Evolutionary conservation across 2,113 vertebrate genomes (phyloP).

Genomic region (Daubentonia madagascariensis): DNA sequence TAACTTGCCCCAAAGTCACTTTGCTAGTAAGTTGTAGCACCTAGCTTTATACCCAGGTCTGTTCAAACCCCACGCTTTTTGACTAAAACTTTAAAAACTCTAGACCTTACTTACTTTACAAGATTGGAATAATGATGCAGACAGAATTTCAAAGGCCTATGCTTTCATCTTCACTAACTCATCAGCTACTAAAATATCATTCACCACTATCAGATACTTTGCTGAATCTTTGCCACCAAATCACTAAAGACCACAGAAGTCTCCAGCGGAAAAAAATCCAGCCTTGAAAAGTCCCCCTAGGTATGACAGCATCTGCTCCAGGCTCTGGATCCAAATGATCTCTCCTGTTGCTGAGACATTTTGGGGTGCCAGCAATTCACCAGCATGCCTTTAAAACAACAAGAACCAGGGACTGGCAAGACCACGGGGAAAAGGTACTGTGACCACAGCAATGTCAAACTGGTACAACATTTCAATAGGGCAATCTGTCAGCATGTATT

Average conservation of each 20-base stretch:
- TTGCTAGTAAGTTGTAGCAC: neutral
- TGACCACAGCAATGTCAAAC: neutral
- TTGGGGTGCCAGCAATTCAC: neutral
- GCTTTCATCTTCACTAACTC: neutral
- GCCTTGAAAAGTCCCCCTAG: neutral
- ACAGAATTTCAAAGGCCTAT: conserved; percentile 34
- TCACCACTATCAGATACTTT: neutral
- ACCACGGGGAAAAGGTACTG: neutral
- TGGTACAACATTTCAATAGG: neutral
- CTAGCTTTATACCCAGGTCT: neutral
- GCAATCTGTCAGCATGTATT: neutral
- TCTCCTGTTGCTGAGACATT: neutral
- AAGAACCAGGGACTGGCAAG: neutral
- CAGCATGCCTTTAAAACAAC: neutral
- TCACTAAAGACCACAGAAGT: neutral
- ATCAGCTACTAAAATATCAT: neutral
- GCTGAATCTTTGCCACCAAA: neutral
- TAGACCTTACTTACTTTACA: neutral
- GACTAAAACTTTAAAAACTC: conserved; percentile 19
- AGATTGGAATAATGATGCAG: neutral
- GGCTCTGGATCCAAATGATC: neutral
- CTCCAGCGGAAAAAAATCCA: neutral
- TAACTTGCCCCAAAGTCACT: neutral
- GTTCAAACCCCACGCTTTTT: neutral
- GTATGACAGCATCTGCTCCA: neutral